Evolutionary conservation across 1,140 invertebrate species (phyloP), one percentile per base, ranked within the genome.

Genomic region (Cotesia vestalis): DNA sequence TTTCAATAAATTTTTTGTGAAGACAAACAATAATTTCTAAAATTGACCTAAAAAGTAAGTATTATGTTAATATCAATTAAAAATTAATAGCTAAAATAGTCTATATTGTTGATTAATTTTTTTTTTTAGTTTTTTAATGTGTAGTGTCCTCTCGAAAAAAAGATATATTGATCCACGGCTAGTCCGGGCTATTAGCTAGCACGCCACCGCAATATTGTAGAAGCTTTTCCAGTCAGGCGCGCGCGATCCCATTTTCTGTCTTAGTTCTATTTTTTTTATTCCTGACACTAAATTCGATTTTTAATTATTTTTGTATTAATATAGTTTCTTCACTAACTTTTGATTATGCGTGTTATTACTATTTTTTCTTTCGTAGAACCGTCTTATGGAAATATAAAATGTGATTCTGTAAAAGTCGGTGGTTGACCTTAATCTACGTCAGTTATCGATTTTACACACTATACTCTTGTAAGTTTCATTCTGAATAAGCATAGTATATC

Each of bases 111-210:
- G 20, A 40, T 17, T 61, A 34, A 8, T 35, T n/a, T 36, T 27
- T 57, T 61, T 69, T 70, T 66, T 73, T 27, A 55, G 27, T 27
- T 66, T 51, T 74, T 68, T 46, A 34, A 20, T 66, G 51, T 55
- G 9, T 20, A 27, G 17, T 59, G 17, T 20, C 20, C n/a, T 46
- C 55, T 66, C 9, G 36, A 62, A 62, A 62, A 62, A 62, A 80
- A 80, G 75, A 79, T 80, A 81, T 82, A 84, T 84, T 81, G 83
- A 84, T 84, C 75, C 72, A 51, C 80, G 77, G 72, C 73, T 72
- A 78, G 81, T 80, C 81, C 82, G 82, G 82, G 81, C 83, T 81
- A 80, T 82, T 77, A 78, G 78, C 77, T 79, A 77, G 78, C 77
- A 81, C 81, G 82, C 82, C 82, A 83, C 79, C 79, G 78, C 78